These are phyloP conservation scores for Poeciliopsis turrubarensis DNA, from an alignment of 2,113 vertebrate species.

Conservation along the genomic window DNA sequence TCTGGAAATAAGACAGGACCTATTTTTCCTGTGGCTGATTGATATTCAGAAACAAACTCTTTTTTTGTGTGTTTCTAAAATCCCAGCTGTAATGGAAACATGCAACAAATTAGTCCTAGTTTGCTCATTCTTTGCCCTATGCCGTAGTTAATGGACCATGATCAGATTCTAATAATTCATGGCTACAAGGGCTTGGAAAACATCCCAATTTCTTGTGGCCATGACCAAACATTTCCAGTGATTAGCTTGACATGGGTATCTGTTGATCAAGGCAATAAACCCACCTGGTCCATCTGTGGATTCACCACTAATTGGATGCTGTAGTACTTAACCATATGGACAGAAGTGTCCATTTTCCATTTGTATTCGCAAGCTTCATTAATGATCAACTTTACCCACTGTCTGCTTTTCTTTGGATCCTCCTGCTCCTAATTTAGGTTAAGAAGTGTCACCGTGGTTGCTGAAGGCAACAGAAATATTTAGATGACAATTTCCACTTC, in stretches of 20 bases:
- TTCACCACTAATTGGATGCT: constrained; percentile 37
- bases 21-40: not conserved
- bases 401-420: constrained; percentile 12
- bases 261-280: constrained; percentile 57
- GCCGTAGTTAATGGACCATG: not conserved
- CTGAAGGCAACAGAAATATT: constrained; percentile 34
- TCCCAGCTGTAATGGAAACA: not conserved
- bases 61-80: not conserved
- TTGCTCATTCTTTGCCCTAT: not conserved
- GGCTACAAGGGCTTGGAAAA: not conserved
- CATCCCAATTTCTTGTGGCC: not conserved
- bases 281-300: constrained; percentile 50
- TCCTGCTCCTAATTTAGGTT: not conserved
- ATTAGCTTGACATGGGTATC: constrained; percentile 36
- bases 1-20: not conserved
- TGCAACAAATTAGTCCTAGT: not conserved
- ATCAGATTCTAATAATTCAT: not conserved
- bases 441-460: constrained; percentile 43
- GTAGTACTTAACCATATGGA: constrained; percentile 40
- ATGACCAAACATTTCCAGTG: constrained; percentile 7
- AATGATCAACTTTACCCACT: constrained; percentile 58
- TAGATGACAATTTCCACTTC: constrained; percentile 10
- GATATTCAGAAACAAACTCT: not conserved
- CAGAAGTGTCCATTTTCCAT: constrained; percentile 38
- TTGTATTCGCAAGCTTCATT: constrained; percentile 45